These are phyloP conservation scores for Eueides isabella DNA, from an alignment of 1,140 invertebrate genomes.

Conservation along the genomic window DNA sequence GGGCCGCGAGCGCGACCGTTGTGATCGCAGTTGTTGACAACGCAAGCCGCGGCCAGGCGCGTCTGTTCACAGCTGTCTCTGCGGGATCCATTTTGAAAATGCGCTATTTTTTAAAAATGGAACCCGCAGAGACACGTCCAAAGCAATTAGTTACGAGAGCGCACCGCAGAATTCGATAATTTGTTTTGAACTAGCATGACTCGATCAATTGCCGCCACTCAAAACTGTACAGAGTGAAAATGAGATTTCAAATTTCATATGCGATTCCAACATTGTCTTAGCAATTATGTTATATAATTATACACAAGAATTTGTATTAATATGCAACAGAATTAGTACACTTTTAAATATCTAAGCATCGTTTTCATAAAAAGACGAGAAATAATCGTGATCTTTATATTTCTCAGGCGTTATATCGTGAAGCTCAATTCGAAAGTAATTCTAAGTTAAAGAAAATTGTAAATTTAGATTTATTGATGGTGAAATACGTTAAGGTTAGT, in stretches of 20 bases:
- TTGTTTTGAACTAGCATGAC: conserved; percentile 56
- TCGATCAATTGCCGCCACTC: conserved; percentile 12
- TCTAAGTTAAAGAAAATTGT: neutral
- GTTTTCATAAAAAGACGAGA: neutral
- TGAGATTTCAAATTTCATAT: neutral
- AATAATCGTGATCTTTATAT: neutral
- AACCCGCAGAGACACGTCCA: conserved; percentile 62
- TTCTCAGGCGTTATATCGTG: neutral
- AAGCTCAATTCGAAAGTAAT: neutral
- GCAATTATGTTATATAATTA: neutral
- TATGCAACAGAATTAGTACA: too few relatives aligned
- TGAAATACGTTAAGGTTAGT: conserved; percentile 11
- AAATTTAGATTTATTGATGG: neutral
- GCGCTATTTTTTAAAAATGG: conserved; percentile 54
- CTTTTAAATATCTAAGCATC: neutral
- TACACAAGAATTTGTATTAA: too few relatives aligned
- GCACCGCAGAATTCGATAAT: conserved; percentile 49
- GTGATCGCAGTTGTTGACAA: conserved; percentile 41
- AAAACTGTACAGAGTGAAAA: neutral
- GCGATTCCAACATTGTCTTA: neutral
- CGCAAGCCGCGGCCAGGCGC: conserved; percentile 32
- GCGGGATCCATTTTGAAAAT: conserved; percentile 52
- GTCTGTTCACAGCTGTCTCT: conserved; percentile 49
- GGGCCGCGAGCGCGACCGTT: neutral
- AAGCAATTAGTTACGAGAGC: conserved; percentile 61